Percentiles rank a stretch among this genome's conserved stretches.
phyloP scores from a whole-genome alignment of 2,888 invertebrate genomes.

The Elgonia sp. region DNA sequence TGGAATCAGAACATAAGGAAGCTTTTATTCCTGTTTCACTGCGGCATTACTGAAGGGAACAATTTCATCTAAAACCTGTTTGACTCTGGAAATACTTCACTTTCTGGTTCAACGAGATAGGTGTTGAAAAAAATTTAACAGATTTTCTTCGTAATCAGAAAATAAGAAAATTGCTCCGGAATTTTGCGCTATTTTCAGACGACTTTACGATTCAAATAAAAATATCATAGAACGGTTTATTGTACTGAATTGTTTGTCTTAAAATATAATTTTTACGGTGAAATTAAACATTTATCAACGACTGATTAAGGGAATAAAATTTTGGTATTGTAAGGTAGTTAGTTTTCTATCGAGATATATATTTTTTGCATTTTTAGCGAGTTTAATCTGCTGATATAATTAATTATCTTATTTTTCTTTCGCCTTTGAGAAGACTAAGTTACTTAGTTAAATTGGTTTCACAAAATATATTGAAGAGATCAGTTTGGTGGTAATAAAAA shows the following conservation, averaged over 20 bases:
- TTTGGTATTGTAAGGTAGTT: no score
- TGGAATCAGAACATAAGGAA: constrained; percentile 70
- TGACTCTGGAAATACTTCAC: constrained; percentile 68
- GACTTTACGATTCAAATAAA: constrained; percentile 27
- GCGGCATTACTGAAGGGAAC: constrained; percentile 66
- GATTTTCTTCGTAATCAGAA: constrained; percentile 62
- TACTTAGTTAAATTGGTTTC: no score
- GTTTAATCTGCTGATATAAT: no score
- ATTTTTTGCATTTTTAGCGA: no score
- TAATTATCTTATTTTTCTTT: no score
- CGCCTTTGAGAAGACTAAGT: no score
- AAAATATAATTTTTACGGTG: neutral
- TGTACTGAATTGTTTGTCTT: neutral
- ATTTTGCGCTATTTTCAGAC: neutral
- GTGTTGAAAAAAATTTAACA: constrained; percentile 65
- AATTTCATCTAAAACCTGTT: constrained; percentile 72
- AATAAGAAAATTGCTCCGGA: constrained; percentile 42
- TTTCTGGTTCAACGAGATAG: constrained; percentile 64
- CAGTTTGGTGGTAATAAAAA: no score
- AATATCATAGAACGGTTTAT: constrained; percentile 13
- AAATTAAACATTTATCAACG: neutral
- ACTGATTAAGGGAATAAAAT: no score
- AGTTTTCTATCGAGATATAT: no score
- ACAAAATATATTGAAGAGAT: no score
- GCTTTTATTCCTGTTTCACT: constrained; percentile 72